These are phyloP conservation scores for Trogon melanurus DNA, from an alignment of 2,113 vertebrate species.

Conservation along the genomic window DNA sequence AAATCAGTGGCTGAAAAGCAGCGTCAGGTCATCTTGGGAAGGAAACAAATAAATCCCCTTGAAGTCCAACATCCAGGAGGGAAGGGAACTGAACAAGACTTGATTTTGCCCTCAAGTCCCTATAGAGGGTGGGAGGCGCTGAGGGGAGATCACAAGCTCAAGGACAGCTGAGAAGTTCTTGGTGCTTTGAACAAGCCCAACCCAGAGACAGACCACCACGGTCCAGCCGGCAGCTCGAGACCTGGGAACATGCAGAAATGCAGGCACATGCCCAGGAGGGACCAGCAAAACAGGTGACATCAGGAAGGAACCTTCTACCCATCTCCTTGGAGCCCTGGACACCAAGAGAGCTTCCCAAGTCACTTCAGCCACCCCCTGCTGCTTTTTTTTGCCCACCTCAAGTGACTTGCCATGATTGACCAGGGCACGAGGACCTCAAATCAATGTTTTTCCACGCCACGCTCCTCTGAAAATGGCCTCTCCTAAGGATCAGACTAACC, in stretches of 20 bases:
- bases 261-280: neutral
- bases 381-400: neutral
- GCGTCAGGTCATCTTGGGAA: neutral
- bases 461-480: neutral
- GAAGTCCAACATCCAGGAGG: neutral
- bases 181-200: neutral
- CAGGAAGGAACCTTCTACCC: neutral
- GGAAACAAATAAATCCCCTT: neutral
- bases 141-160: neutral
- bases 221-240: neutral
- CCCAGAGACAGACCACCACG: neutral
- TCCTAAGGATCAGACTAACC: neutral
- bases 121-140: neutral
- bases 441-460: neutral
- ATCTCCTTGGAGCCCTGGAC: neutral
- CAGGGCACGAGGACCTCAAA: neutral
- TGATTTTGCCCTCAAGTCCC: neutral
- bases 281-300: neutral
- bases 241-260: neutral
- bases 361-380: neutral
- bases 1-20: neutral
- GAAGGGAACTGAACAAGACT: neutral
- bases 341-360: neutral
- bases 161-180: neutral
- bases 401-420: neutral